Conservation (phyloP, 1,140 invertebrate genomes). For the Penaeus vannamei region DNA sequence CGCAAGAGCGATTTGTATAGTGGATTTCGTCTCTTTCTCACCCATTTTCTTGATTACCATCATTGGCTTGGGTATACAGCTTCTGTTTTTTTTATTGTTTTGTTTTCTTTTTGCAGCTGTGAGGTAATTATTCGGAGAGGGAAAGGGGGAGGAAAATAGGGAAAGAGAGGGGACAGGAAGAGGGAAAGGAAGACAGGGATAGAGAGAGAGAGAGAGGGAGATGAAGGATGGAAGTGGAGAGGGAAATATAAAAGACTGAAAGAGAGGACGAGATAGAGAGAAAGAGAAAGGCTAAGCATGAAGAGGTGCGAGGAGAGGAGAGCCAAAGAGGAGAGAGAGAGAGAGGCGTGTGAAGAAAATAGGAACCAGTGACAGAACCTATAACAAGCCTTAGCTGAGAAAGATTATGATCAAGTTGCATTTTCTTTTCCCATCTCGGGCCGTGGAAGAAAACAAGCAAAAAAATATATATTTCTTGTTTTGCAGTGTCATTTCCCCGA, state of each 20-base stretch:
- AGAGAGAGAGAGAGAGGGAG: constrained; percentile 17
- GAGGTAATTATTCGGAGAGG: too few species aligned
- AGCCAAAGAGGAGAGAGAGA: constrained; percentile 16
- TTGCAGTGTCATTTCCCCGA: neutral
- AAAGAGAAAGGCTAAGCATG: neutral
- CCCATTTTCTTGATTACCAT: neutral
- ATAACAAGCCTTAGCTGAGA: too few species aligned
- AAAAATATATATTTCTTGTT: constrained; percentile 2
- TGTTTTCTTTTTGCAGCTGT: neutral
- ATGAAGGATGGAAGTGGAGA: neutral
- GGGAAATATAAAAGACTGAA: neutral
- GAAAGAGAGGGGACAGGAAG: neutral
- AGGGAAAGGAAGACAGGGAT: neutral
- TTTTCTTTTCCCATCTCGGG: too few species aligned
- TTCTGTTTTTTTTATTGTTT: neutral
- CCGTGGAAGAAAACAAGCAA: constrained; percentile 19
- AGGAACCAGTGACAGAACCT: neutral
- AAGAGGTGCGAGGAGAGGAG: neutral
- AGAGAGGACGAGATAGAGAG: neutral
- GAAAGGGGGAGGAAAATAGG: neutral
- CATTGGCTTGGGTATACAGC: neutral
- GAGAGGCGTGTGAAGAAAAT: neutral
- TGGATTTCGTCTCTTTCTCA: constrained; percentile 23
- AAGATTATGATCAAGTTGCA: too few species aligned
- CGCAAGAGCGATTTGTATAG: constrained; percentile 30